Conservation (phyloP, 1,140 invertebrate species). For the Drosophila prosaltans region DNA sequence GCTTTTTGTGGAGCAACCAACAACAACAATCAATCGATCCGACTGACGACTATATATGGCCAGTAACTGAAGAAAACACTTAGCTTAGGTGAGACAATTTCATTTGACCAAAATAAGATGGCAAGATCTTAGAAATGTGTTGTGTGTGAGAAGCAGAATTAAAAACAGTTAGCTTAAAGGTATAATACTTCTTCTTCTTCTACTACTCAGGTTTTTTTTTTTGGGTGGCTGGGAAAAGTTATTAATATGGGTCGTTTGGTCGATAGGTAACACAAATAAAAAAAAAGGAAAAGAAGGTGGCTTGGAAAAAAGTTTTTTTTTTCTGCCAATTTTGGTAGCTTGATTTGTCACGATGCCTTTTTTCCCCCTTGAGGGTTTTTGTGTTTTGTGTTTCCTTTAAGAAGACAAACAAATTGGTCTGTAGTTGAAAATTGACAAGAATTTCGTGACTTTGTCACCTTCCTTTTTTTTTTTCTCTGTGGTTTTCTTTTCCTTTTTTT, state of each 20-base stretch:
- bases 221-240: slow-evolving; percentile 60
- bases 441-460: slow-evolving; percentile 83
- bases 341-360: slow-evolving; percentile 83
- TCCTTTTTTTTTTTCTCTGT: slow-evolving; percentile 61
- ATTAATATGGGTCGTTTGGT: slow-evolving; percentile 71
- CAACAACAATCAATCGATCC: slow-evolving; percentile 63
- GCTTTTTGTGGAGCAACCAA: slow-evolving; percentile 64
- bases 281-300: slow-evolving; percentile 4
- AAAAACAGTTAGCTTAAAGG: slow-evolving; percentile 48
- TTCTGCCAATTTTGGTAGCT: slow-evolving; percentile 81
- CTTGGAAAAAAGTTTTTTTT: slow-evolving; percentile 38
- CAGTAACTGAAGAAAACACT: slow-evolving; percentile 72
- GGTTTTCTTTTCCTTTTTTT: slow-evolving; percentile 28
- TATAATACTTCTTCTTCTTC: slow-evolving; percentile 9
- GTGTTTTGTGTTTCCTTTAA: slow-evolving; percentile 41
- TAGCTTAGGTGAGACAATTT: slow-evolving; percentile 69
- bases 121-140: slow-evolving; percentile 41
- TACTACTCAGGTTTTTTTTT: neutral
- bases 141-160: slow-evolving; percentile 35
- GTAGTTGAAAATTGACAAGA: slow-evolving; percentile 83
- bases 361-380: slow-evolving; percentile 28
- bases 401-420: slow-evolving; percentile 83
- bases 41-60: slow-evolving; percentile 63
- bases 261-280: neutral
- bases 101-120: slow-evolving; percentile 69